Base-by-base conservation (phyloP, 2,888 invertebrate species). In the Sabatieria punctata region DNA sequence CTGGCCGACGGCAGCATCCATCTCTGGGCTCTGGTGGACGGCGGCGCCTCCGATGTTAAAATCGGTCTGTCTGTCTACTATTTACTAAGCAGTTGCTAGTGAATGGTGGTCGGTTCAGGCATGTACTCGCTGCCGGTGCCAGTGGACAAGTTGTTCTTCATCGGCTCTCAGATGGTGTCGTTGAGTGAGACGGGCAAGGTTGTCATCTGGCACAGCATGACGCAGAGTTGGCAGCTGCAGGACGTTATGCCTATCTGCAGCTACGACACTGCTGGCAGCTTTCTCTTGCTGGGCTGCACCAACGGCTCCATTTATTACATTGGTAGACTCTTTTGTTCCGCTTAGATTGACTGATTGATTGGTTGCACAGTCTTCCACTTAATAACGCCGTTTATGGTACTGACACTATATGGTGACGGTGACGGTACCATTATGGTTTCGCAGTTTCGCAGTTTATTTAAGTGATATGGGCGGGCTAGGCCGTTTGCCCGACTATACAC, bases 171-270 rank as follows among this genome's bases (percentile, higher is more conserved):
- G 65, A 70, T 95, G 54, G 95, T 97, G n/a, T 93, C 93, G 0
- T 72, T 95, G 24, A 88, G 88, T 38, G 79, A 81, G 2, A 78
- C 79, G 6, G 86, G 86, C 4, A 91, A 91, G 70, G 84, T 95
- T 22, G 93, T 95, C 1, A 93, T 95, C n/a, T 95, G 93, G 93
- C 93, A 95, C 68, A 85, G 91, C 1, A 91, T 91, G 80, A 89
- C 91, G 0, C 89, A 91, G 61, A 89, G 93, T 68, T 95, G 93
- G 89, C 93, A 93, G 73, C 71, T 71, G 36, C 89, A 91, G 66
- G 91, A 93, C 68, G 82, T 93, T 15, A 83, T 88, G 19, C 85
- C 89, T 1, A 85, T 95, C 48, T 79, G 88, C 8, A 89, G 91
- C 1, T 88, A 88, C 65, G 95, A 95, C 67, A 91, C 89, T 0